phyloP scores from a whole-genome alignment of 2,888 invertebrate species.

The Pristionchus exspectatus region DNA sequence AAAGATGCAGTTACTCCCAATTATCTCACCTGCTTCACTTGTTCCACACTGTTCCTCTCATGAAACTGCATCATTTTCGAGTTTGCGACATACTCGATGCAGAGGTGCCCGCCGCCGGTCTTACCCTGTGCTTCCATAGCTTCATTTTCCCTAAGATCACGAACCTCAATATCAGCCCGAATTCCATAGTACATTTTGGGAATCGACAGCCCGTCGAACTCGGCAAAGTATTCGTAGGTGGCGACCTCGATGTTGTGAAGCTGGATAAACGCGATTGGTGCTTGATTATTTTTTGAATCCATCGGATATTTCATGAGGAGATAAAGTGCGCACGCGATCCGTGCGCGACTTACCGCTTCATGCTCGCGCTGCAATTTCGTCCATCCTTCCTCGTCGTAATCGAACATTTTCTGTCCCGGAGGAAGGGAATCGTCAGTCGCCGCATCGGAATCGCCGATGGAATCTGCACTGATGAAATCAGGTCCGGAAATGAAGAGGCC shows the following conservation, averaged over 20 bases:
- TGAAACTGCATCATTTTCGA: slow-evolving; percentile 1
- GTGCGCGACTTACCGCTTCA: not conserved
- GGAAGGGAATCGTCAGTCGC: not conserved
- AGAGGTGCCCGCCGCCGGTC: not conserved
- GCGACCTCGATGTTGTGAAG: not conserved
- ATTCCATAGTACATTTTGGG: not conserved
- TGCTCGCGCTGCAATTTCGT: not conserved
- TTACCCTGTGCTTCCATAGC: not conserved
- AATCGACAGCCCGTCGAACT: not conserved
- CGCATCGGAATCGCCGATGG: not conserved
- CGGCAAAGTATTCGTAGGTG: not conserved
- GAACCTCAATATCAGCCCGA: not conserved
- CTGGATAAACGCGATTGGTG: not conserved
- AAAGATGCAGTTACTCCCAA: too few relatives aligned
- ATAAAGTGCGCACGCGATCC: not conserved
- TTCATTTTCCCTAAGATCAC: not conserved
- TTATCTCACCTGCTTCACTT: not conserved
- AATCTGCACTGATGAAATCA: not conserved
- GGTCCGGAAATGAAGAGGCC: not conserved
- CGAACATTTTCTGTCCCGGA: not conserved
- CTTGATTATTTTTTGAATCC: not conserved
- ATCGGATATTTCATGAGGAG: not conserved
- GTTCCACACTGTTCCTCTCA: not conserved
- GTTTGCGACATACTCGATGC: not conserved
- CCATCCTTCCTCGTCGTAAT: not conserved